Base-by-base conservation (phyloP, 2,888 invertebrate species). In the Synanthedon myopaeformis region DNA sequence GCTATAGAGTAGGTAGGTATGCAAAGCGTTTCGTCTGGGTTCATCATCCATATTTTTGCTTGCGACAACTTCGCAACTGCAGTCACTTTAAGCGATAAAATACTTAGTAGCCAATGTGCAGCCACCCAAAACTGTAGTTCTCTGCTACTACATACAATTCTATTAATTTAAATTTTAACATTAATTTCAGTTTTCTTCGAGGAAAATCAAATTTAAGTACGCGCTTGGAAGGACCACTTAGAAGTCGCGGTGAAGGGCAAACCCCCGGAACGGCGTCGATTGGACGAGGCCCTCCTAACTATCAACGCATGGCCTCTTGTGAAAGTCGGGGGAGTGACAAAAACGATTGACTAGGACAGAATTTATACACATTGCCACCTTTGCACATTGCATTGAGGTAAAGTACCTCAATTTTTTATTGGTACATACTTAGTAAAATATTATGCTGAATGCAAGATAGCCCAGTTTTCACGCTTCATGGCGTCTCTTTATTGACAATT, bases 221-320 rank as follows among this genome's bases (percentile, higher is more conserved):
- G 54, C 78, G 85, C 58, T 67, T 81, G 80, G 87, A 86, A 17
- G 89, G 84, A 61, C 89, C 78, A 65, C 76, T 77, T 61, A 74
- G 82, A 52, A 73, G 76, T 11, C 79, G 84, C 42, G 89, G 89
- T 42, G 92, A 92, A 63, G 90, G 90, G 53, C 91, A 91, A 54
- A 94, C 94, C 14, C 95, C 95, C 1, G 90, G 92, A 52, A 91
- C 91, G 58, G 90, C 92, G 4, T 87, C 90, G 57, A 90, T 92
- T 58, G 90, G 89, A 49, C 88, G 92, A 57, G 92, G 91, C 55
- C 92, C 92, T 45, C 93, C 93, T 6, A 91, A 85, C 69, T 96
- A 94, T 85, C 95, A 95, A 77, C 90, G 96, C 66, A 95, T 95
- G 92, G 93, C 93, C 79, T 95, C 95, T 74, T 95, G 93, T 76